These are phyloP conservation scores for Andricus curvator DNA, from an alignment of 2,888 invertebrate species.

Conservation along the genomic window DNA sequence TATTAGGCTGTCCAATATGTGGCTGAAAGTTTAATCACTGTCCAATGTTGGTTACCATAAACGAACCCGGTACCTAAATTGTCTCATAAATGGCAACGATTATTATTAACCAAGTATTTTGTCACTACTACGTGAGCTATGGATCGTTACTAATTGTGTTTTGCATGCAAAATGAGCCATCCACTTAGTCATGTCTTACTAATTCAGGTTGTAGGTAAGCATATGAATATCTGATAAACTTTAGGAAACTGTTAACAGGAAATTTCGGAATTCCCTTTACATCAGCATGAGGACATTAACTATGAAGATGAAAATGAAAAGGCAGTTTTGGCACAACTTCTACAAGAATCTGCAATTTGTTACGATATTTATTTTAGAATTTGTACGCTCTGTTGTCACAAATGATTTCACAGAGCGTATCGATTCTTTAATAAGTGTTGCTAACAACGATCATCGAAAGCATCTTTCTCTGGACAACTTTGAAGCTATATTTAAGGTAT, in stretches of 20 bases:
- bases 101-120: neutral
- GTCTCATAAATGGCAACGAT: neutral
- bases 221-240: neutral
- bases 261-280: neutral
- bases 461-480: neutral
- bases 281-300: neutral
- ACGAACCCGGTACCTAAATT: neutral
- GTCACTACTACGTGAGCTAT: neutral
- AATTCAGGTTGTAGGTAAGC: neutral
- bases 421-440: slow-evolving; percentile 79
- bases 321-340: neutral
- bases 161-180: slow-evolving; percentile 2
- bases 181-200: slow-evolving; percentile 1
- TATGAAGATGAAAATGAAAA: neutral
- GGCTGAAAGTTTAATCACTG: neutral
- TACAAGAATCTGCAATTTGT: slow-evolving; percentile 53
- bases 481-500: neutral
- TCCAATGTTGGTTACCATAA: neutral
- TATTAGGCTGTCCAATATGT: neutral
- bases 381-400: slow-evolving; percentile 80
- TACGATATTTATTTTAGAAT: slow-evolving; percentile 79
- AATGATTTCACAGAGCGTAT: slow-evolving; percentile 79
- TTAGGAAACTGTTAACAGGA: neutral
- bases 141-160: neutral
- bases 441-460: slow-evolving; percentile 61